phyloP scores from a whole-genome alignment of 2,113 vertebrate species.

The Dendropsophus ebraccatus region DNA sequence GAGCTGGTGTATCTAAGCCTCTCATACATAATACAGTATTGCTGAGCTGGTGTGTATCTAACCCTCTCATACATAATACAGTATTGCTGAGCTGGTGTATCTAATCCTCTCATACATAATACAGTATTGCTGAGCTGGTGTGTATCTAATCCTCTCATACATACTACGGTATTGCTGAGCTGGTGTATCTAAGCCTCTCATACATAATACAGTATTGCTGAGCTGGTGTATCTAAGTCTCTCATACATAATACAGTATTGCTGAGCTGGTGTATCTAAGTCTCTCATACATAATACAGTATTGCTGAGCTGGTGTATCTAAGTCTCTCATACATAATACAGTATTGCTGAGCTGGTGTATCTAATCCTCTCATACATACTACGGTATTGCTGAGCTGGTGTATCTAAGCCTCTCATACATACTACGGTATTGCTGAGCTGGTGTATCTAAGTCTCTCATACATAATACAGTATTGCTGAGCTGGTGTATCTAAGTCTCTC shows the following conservation, averaged over 20 bases:
- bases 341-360: neutral
- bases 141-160: no score
- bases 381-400: neutral
- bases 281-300: neutral
- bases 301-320: neutral
- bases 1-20: no score
- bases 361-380: no score
- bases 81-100: no score
- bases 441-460: neutral
- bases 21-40: no score
- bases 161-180: no score
- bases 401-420: neutral
- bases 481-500: neutral
- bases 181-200: neutral
- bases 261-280: neutral
- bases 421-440: neutral
- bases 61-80: no score
- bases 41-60: no score
- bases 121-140: no score
- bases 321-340: neutral
- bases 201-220: neutral
- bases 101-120: no score
- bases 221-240: neutral
- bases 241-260: neutral
- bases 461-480: neutral